Evolutionary conservation across 2,797 vertebrate species (phyloP).

Genomic region (Rhinogobio ventralis): DNA sequence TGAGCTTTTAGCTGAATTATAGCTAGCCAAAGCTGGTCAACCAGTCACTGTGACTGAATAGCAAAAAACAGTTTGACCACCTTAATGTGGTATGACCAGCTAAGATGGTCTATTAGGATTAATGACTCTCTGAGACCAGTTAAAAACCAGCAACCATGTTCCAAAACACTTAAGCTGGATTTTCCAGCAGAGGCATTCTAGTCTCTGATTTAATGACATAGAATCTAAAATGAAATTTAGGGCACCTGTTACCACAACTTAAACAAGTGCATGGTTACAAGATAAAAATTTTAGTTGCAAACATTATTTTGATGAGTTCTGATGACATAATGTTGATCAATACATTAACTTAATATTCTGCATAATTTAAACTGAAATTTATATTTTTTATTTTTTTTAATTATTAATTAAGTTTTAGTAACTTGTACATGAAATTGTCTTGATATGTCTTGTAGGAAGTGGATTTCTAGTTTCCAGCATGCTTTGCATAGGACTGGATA

Average conservation of each 20-base stretch:
- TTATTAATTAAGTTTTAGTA: no score
- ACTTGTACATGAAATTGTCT: no score
- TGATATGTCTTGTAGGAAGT: no score
- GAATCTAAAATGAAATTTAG: neutral
- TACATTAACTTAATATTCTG: no score
- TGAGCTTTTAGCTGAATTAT: neutral
- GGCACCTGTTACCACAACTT: neutral
- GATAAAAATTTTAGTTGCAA: no score
- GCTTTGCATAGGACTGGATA: neutral
- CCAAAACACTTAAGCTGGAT: neutral
- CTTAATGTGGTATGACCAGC: neutral
- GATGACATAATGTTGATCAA: no score
- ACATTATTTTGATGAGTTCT: no score
- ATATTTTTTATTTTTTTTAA: no score
- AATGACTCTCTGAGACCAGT: neutral
- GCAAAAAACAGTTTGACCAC: neutral
- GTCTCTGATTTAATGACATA: neutral
- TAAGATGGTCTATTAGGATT: neutral
- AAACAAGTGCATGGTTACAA: neutral
- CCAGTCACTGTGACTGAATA: no score
- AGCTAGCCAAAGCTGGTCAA: neutral
- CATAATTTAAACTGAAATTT: no score
- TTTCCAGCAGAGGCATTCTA: neutral
- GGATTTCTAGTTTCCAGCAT: no score
- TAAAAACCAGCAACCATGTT: neutral